phyloP scores from a whole-genome alignment of 2,113 vertebrate genomes.

The Danionella cerebrum region DNA sequence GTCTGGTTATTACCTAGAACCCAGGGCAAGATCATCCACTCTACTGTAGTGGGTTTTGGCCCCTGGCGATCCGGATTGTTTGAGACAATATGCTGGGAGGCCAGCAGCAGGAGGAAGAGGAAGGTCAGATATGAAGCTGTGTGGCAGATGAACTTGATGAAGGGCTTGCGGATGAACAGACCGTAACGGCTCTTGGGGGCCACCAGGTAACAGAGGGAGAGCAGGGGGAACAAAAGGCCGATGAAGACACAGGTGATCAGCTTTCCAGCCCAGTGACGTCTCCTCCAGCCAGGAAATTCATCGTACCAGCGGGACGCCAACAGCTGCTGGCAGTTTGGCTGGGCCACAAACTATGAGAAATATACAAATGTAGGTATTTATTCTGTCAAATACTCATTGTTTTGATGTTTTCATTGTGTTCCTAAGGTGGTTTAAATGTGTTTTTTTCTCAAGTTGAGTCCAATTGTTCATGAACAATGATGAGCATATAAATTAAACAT shows the following conservation, averaged over 20 bases:
- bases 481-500: no score
- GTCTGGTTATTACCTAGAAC: conserved; percentile 76
- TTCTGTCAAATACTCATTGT: no score
- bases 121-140: conserved; percentile 98
- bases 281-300: conserved; percentile 92
- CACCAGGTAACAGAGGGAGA: conserved; percentile 88
- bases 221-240: conserved; percentile 85
- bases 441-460: no score
- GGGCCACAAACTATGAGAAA: conserved; percentile 83
- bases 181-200: conserved; percentile 86
- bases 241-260: conserved; percentile 86
- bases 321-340: conserved; percentile 97
- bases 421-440: no score
- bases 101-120: conserved; percentile 87
- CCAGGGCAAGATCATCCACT: conserved; percentile 99
- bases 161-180: conserved; percentile 92
- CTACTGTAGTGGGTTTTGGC: conserved; percentile 80
- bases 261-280: conserved; percentile 91
- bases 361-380: background rate
- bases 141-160: conserved; percentile 99
- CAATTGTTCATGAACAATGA: no score
- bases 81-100: conserved; percentile 85
- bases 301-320: conserved; percentile 96
- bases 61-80: conserved; percentile 72
- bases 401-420: no score